phyloP scores from a whole-genome alignment of 2,797 vertebrate species.

The Lerista edwardsae region DNA sequence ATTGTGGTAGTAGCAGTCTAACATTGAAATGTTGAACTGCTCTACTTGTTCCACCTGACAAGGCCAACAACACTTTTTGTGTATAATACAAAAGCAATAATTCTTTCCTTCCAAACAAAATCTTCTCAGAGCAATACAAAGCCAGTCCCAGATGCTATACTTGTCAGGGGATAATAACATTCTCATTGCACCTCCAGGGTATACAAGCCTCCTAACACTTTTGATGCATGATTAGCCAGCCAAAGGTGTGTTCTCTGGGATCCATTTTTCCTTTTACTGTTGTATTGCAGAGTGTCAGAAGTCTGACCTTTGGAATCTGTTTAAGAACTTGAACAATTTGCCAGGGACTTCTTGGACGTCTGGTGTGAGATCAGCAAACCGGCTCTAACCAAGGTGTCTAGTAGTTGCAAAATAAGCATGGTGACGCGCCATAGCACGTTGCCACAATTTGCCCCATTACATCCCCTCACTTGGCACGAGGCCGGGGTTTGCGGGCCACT shows the following conservation, averaged over 20 bases:
- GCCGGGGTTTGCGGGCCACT: too few species aligned
- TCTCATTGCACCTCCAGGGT: slow-evolving; percentile 18
- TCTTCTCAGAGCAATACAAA: not conserved
- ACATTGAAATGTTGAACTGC: not conserved
- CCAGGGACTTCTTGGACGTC: not conserved
- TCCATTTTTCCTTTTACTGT: not conserved
- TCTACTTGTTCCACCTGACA: not conserved
- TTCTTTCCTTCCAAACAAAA: not conserved
- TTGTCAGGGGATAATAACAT: slow-evolving; percentile 28
- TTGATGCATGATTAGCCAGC: slow-evolving; percentile 25
- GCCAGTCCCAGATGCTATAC: not conserved
- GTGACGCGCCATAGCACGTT: too few species aligned
- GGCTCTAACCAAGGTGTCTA: not conserved
- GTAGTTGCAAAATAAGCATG: not conserved
- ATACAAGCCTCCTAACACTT: not conserved
- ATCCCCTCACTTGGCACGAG: too few species aligned
- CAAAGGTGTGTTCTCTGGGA: slow-evolving; percentile 13
- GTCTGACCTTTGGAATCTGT: not conserved
- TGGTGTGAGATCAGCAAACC: not conserved
- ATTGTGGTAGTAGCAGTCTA: not conserved
- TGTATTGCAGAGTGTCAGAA: not conserved
- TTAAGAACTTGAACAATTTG: not conserved
- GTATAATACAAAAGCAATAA: not conserved
- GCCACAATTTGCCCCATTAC: too few species aligned
- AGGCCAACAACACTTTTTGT: not conserved